phyloP scores from a whole-genome alignment of 1,140 invertebrate species.

The Thaumetopoea pityocampa region DNA sequence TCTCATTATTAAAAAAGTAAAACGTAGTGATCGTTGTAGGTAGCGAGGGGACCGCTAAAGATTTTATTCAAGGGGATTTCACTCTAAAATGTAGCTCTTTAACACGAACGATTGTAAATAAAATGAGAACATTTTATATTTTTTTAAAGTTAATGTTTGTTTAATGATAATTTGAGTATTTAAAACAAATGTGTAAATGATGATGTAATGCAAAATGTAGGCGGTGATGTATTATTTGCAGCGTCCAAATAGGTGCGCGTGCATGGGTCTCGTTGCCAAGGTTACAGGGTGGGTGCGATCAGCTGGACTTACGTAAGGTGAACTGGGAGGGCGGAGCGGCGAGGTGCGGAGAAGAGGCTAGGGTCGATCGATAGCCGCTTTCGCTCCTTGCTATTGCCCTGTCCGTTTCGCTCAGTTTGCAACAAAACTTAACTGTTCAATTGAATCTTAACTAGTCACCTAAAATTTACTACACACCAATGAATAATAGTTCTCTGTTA shows the following conservation, averaged over 20 bases:
- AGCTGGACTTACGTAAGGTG: constrained; percentile 72
- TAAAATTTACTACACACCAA: constrained; percentile 5
- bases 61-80: too few species aligned
- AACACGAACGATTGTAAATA: too few species aligned
- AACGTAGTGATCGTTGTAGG: too few species aligned
- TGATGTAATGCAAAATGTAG: not conserved
- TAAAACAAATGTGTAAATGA: too few species aligned
- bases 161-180: too few species aligned
- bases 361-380: constrained; percentile 68
- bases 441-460: constrained; percentile 14
- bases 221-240: constrained; percentile 3
- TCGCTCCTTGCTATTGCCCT: constrained; percentile 53
- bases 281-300: constrained; percentile 70
- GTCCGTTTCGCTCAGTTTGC: constrained; percentile 40
- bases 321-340: constrained; percentile 27
- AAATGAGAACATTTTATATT: too few species aligned
- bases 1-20: too few species aligned
- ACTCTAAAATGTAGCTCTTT: too few species aligned
- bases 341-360: constrained; percentile 30
- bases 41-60: too few species aligned
- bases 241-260: constrained; percentile 24
- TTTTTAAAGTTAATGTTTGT: too few species aligned
- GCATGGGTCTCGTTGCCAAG: constrained; percentile 62
- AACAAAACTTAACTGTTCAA: constrained; percentile 33
- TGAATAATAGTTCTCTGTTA: constrained; percentile 6